phyloP scores from a whole-genome alignment of 92 coral and sea anemone species.

The Phenganax marumi region DNA sequence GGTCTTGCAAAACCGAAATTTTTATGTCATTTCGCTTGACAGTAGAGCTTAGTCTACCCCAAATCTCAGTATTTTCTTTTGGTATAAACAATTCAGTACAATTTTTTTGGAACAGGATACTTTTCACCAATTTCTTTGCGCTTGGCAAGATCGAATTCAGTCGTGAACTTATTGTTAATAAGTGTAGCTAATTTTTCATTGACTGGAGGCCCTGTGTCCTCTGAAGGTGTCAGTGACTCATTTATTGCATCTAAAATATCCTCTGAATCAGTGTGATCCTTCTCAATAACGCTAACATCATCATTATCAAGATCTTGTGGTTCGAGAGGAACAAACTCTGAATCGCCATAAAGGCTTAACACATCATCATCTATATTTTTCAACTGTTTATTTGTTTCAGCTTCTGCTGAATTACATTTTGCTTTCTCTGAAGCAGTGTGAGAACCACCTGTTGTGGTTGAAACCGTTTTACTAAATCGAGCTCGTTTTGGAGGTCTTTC shows the following conservation, averaged over 20 bases:
- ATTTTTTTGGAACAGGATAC: not conserved
- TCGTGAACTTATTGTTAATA: not conserved
- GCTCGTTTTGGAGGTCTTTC: not conserved
- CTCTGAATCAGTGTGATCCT: not conserved
- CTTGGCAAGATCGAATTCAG: not conserved
- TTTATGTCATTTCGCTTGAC: not conserved
- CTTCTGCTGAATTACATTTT: not conserved
- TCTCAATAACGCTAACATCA: not conserved
- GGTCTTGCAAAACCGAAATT: not conserved
- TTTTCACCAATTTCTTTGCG: not conserved
- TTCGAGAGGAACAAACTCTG: no score
- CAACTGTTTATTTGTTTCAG: not conserved
- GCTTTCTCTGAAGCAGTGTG: constrained; percentile 7
- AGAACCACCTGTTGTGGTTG: not conserved
- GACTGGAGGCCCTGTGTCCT: not conserved
- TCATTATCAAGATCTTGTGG: not conserved
- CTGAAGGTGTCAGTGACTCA: not conserved
- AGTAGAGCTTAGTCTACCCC: not conserved
- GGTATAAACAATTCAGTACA: not conserved
- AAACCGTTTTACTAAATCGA: no score
- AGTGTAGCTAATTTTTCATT: not conserved
- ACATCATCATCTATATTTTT: not conserved
- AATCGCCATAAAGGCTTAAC: not conserved
- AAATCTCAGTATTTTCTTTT: not conserved
- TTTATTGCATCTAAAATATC: not conserved